Base-by-base conservation (phyloP, 2,888 invertebrate genomes). In the Alviniconcha strummeri region DNA sequence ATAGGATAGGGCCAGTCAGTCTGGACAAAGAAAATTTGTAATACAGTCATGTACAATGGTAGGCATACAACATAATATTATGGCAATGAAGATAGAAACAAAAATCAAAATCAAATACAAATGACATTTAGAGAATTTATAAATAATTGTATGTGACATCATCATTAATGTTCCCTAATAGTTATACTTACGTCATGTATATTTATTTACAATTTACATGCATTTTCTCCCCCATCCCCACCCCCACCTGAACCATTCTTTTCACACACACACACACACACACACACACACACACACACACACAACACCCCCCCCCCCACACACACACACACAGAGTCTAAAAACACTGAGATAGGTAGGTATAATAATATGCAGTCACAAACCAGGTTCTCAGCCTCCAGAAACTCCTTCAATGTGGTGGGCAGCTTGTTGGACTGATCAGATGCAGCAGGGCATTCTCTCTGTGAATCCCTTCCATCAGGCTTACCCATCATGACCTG, bases 1-100 rank as follows among this genome's bases (percentile, higher is more conserved):
- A 92, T 82, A 54, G 88, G 87, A 69, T 90, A 88, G 36, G 92
- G 92, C 92, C 92, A 92, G 79, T 92, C 92, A 54, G 86, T 86
- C 90, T 91, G 85, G 6, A 87, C 60, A 80, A 19, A 78, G 79
- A 67, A 77, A 56, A 74, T 36, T 36, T 36, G 36, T 3, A 36
- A 36, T 3, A 36, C 36, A n/a, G 17, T 55, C n/a, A 74, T n/a
- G 0, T 36, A 36, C 36, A 1, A 36, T 36, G 36, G 36, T 36
- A 36, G 36, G 36, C 36, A 36, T 36, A 36, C 36, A 36, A 36
- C 36, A 36, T 36, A 36, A 36, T 36, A 4, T 36, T 36, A 76
- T 82, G 57, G 13, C 7, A 36, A n/a, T 57, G 17, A 36, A 85
- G 5, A 36, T 3, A 36, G 36, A 36, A 36, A 36, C 54, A 15